Base-by-base conservation (phyloP, 2,888 invertebrate genomes). In the Palloptera scutellata region DNA sequence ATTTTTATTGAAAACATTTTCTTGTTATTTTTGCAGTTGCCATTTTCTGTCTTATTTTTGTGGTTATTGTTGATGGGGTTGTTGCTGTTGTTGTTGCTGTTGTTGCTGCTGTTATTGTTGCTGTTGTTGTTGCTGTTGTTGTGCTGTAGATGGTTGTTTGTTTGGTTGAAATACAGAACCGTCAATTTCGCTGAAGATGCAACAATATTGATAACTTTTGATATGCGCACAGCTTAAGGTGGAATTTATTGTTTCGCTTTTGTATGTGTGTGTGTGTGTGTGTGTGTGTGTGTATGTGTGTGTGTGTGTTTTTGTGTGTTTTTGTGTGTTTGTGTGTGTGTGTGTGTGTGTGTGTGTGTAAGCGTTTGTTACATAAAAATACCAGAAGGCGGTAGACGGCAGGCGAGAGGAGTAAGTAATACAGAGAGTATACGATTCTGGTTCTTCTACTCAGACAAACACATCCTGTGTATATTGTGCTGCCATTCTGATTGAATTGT, bases 401-500 rank as follows among this genome's bases (percentile, higher is more conserved):
- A 51, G 58, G 51, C 15, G 51, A n/a, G 6, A 30, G 30, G 30
- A 30, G 30, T 4, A 30, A 30, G 6, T 6, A 30, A n/a, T n/a
- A n/a, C n/a, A n/a, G n/a, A n/a, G n/a, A n/a, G n/a, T 30, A 30
- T 30, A 30, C 30, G 6, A 30, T 30, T 30, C 30, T 30, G n/a
- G n/a, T n/a, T 30, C 6, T 30, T 30, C 30, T 2, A 30, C 30
- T 30, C 30, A 2, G 30, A 30, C 30, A 30, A 30, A 30, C 30
- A 30, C 30, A 30, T 30, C 30, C 30, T 70, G 63, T 53, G 54
- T 52, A 30, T 62, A 55, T 48, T 19, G 17, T 61, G 57, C 70
- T 70, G 70, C 70, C 70, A 72, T 70, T 70, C 70, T 70, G 68
- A 73, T 73, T 73, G 73, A 73, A 72, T 73, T 70, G 71, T 67